Percentiles rank a stretch among this genome's conserved stretches.
phyloP scores from a whole-genome alignment of 1,140 invertebrate genomes.

The Aphaenogaster ashmeadi region DNA sequence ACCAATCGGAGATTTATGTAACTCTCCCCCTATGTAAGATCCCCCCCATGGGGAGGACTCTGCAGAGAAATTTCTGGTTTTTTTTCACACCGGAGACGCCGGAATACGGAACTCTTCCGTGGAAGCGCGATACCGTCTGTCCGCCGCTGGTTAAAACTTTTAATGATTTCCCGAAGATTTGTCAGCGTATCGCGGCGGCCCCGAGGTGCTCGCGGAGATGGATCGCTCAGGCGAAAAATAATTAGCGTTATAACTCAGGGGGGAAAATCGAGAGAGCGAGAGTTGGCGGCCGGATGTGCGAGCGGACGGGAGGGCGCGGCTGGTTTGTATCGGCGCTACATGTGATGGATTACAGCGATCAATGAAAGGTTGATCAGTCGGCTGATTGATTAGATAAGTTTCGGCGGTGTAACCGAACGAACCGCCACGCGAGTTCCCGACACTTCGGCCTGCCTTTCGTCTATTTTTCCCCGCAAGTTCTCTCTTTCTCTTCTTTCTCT shows the following conservation, averaged over 20 bases:
- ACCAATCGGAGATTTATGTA: conserved; percentile 25
- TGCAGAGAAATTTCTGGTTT: neutral
- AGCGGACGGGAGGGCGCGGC: neutral
- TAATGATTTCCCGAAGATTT: conserved; percentile 65
- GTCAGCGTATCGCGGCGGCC: conserved; percentile 48
- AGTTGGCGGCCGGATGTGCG: conserved; percentile 37
- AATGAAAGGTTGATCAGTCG: conserved; percentile 68
- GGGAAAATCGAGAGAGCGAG: conserved; percentile 52
- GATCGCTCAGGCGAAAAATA: conserved; percentile 72
- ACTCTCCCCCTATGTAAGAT: neutral
- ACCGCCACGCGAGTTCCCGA: conserved; percentile 39
- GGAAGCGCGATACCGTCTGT: conserved; percentile 19
- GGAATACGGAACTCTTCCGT: neutral
- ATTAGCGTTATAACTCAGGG: conserved; percentile 73
- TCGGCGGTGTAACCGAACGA: conserved; percentile 60
- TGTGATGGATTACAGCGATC: conserved; percentile 76
- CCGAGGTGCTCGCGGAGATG: conserved; percentile 28
- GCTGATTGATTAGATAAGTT: conserved; percentile 79
- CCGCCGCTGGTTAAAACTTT: conserved; percentile 55
- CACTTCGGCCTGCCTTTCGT: conserved; percentile 38
- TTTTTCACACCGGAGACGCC: neutral
- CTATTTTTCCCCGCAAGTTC: conserved; percentile 31
- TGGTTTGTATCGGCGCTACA: conserved; percentile 64
- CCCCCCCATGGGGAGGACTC: neutral
- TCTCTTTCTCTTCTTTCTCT: neutral